Evolutionary conservation across 2,797 vertebrate genomes (phyloP).

Genomic region (Platyrinchus mystaceus): DNA sequence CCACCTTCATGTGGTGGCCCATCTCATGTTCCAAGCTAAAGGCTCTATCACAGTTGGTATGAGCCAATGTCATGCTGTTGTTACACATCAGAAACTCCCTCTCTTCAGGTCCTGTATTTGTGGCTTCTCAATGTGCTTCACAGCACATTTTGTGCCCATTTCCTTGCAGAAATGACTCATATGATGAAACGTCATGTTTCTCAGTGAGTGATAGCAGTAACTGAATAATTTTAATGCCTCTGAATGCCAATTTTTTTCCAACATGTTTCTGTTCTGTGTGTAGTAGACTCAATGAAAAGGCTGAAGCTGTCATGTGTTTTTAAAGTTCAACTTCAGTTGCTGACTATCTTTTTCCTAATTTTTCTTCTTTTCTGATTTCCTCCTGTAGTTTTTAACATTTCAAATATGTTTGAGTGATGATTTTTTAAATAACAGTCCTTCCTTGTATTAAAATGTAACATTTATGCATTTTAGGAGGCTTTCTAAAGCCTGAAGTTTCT

Average conservation of each 20-base stretch:
- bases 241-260: constrained; percentile 23
- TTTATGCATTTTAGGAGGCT: background rate
- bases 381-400: background rate
- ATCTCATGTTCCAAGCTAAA: background rate
- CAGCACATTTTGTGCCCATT: background rate
- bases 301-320: background rate
- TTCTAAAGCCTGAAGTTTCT: background rate
- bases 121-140: background rate
- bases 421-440: background rate
- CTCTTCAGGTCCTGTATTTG: background rate
- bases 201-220: constrained; percentile 15
- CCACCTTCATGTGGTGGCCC: rapidly evolving
- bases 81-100: background rate
- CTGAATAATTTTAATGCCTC: constrained; percentile 47
- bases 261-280: constrained; percentile 35
- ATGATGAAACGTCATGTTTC: constrained; percentile 34
- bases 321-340: background rate
- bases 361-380: background rate
- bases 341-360: background rate
- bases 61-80: background rate
- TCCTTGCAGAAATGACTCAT: constrained; percentile 41
- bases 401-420: background rate
- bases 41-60: rapidly evolving
- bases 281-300: background rate
- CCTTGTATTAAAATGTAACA: background rate